Evolutionary conservation across 2,888 invertebrate species (phyloP).

Genomic region (Tribolium freemani): DNA sequence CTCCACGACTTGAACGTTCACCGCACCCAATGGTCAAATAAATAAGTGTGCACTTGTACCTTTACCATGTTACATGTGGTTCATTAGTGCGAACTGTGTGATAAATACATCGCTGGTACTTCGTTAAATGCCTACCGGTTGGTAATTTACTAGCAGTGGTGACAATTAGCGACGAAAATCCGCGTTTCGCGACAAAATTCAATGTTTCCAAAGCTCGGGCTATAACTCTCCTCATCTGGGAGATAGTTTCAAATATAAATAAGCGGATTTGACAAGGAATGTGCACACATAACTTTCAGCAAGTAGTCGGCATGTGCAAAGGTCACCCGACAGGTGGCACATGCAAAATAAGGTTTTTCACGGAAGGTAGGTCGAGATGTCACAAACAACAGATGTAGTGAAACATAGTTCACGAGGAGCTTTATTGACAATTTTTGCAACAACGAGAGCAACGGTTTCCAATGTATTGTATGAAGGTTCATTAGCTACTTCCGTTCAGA

Average conservation of each 20-base stretch:
- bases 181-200: neutral
- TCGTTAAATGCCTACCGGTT: constrained; percentile 33
- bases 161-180: constrained; percentile 32
- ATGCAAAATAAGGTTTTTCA: constrained; percentile 9
- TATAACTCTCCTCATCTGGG: no score
- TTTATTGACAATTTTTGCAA: neutral
- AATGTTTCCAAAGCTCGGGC: neutral
- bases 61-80: constrained; percentile 45
- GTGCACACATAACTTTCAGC: constrained; percentile 23
- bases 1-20: constrained; percentile 39
- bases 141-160: constrained; percentile 36
- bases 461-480: constrained; percentile 2
- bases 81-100: constrained; percentile 47
- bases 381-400: constrained; percentile 18
- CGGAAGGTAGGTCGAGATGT: constrained; percentile 33
- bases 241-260: neutral
- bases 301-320: constrained; percentile 21
- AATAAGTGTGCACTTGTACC: constrained; percentile 45
- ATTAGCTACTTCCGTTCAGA: constrained; percentile 1
- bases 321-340: constrained; percentile 23
- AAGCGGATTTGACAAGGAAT: constrained; percentile 1
- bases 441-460: neutral
- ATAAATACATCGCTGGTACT: constrained; percentile 45
- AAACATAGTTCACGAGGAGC: neutral
- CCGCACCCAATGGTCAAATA: constrained; percentile 46